Percentiles rank a stretch among this genome's conserved stretches.
These are phyloP conservation scores for Chaenogobius annularis DNA, from an alignment of 2,113 vertebrate species.

Conservation along the genomic window DNA sequence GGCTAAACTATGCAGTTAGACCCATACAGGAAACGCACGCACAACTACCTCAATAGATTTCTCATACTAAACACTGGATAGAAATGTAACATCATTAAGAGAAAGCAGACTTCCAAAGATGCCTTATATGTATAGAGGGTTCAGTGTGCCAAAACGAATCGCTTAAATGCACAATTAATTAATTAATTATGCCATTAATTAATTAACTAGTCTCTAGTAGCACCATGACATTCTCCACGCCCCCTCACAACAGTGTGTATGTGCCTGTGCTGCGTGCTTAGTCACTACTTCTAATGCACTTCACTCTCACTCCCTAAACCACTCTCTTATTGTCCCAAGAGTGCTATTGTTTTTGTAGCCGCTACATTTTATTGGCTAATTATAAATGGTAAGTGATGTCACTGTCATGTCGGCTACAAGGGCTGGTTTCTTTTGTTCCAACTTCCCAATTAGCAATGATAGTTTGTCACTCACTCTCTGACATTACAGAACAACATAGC, in stretches of 20 bases:
- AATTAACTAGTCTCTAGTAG: background rate
- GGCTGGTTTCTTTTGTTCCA: constrained; percentile 5
- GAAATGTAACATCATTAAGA: background rate
- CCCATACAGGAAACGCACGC: background rate
- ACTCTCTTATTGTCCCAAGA: background rate
- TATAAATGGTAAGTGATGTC: constrained; percentile 11
- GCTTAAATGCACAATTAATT: too few species aligned
- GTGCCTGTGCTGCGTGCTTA: background rate
- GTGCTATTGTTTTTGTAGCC: constrained; percentile 6
- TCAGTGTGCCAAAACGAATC: too few species aligned
- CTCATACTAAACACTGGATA: background rate
- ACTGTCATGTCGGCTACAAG: constrained; percentile 2
- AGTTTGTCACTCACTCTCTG: constrained; percentile 4
- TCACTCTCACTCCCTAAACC: constrained; percentile 1
- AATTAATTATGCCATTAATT: too few species aligned
- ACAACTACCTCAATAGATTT: background rate
- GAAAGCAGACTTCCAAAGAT: background rate
- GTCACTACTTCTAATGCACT: constrained; percentile 7
- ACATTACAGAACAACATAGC: constrained; percentile 7
- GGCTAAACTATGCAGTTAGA: background rate
- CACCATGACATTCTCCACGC: background rate
- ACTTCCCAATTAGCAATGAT: constrained; percentile 1
- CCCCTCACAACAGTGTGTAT: background rate
- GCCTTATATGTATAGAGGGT: too few species aligned
- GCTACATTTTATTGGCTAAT: constrained; percentile 4